Evolutionary conservation across 2,797 vertebrate species (phyloP), one percentile per base, ranked within the genome.

Genomic region (Huso huso): DNA sequence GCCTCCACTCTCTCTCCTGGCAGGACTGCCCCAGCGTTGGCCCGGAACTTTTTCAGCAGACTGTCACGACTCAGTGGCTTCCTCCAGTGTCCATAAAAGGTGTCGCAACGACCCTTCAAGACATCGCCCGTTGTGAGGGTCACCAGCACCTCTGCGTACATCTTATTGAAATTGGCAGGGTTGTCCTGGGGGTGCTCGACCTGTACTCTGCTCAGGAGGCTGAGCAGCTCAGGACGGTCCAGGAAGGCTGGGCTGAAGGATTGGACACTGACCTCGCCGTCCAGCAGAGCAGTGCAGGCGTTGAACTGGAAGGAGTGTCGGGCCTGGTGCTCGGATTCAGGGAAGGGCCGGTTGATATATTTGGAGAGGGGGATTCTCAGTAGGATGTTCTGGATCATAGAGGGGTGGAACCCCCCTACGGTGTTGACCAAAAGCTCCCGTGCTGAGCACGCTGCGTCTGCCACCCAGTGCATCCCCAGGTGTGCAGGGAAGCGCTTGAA

Each of bases 221-320:
- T 74, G 1, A 65, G 75, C 62, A 95, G 83, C 68, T 93, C 86
- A 0, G 82, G 84, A 0, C 91, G 84, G 1, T 51, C 79, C 63
- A 92, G 81, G 58, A 85, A 86, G 55, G 72, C 65, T 0, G 86
- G 79, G 0, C 74, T 72, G 77, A 95, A 95, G 68, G 93, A 94
- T 52, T 78, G 67, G 66, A 93, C 82, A 0, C 77, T 87, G 71
- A 95, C 88, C 67, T 93, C 81, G 0, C 94, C 94, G 0, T 95
- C 92, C 77, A 95, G 66, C 53, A 95, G 83, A 15, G 92, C 91
- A 0, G 81, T 73, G 18, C 93, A 95, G 68, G 93, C 89, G 0
- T 89, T 94, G 77, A 94, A 95, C 74, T 95, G 94, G 85, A 95
- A 94, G 10, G 94, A 95, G 74, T 95, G 94, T 7, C 93, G 90